These are phyloP conservation scores for Crotalus horridus DNA, from an alignment of 2,113 vertebrate species.

Conservation along the genomic window DNA sequence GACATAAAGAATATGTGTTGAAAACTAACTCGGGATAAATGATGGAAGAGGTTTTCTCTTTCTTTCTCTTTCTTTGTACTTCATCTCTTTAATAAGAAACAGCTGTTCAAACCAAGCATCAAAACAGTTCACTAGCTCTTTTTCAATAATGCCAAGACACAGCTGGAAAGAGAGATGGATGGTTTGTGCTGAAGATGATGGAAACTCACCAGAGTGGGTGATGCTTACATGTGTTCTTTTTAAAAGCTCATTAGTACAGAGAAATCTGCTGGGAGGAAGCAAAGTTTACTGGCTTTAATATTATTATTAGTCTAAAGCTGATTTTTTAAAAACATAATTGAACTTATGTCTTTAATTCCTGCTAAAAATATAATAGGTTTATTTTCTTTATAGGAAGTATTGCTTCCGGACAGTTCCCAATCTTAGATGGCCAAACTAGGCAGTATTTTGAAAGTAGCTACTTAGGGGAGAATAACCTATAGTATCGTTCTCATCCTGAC, in stretches of 20 bases:
- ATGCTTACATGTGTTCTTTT: background rate
- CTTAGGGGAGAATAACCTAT: background rate
- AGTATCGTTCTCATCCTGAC: background rate
- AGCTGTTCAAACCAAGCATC: slow-evolving; percentile 9
- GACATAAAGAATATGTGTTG: slow-evolving; percentile 5
- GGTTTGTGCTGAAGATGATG: slow-evolving; percentile 7
- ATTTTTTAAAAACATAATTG: background rate
- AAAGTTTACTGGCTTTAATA: background rate
- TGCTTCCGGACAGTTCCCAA: background rate
- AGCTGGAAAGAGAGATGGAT: slow-evolving; percentile 16
- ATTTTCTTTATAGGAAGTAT: background rate
- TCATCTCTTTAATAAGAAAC: slow-evolving; percentile 16
- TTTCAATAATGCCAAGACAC: slow-evolving; percentile 27
- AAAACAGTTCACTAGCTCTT: background rate
- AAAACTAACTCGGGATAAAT: slow-evolving; percentile 17
- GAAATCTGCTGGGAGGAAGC: background rate
- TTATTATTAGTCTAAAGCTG: background rate
- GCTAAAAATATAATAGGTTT: background rate
- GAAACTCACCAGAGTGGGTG: background rate
- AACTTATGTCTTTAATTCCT: background rate
- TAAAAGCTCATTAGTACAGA: background rate
- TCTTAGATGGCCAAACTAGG: background rate
- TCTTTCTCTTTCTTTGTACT: background rate
- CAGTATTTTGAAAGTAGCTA: background rate
- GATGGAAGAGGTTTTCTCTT: background rate